Conservation (phyloP, 1,140 invertebrate genomes). For the Gyrodactylus bullatarudis region DNA sequence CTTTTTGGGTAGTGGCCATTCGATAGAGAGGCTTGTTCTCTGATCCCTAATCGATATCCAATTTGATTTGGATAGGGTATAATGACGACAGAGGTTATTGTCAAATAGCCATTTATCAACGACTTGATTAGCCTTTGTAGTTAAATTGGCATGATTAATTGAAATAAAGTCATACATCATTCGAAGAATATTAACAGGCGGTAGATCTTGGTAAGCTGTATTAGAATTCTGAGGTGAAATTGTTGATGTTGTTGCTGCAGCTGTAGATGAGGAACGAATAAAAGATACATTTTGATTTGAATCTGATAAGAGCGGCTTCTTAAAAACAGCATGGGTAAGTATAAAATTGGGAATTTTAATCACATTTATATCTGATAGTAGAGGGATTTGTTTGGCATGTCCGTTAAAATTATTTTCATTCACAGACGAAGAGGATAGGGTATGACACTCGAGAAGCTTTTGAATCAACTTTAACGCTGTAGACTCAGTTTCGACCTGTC, state of each 20-base stretch:
- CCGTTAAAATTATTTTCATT: background rate
- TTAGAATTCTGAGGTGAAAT: too few relatives aligned
- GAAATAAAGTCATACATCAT: background rate
- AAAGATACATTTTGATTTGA: too few relatives aligned
- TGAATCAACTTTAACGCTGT: background rate
- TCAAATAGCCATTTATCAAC: background rate
- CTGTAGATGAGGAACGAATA: too few relatives aligned
- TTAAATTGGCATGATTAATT: background rate
- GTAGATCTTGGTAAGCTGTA: too few relatives aligned
- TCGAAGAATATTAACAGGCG: background rate
- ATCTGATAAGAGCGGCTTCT: background rate
- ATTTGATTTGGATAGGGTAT: background rate
- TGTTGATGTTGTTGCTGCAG: too few relatives aligned
- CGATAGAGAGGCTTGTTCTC: background rate
- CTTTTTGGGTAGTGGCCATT: background rate
- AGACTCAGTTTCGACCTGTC: background rate
- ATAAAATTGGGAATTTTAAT: background rate
- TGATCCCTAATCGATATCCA: background rate
- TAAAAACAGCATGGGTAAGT: background rate
- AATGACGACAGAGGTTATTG: background rate
- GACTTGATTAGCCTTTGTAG: background rate
- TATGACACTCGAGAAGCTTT: background rate
- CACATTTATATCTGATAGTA: background rate
- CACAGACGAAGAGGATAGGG: background rate
- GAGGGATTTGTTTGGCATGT: background rate